These are phyloP conservation scores for Dallia pectoralis DNA, from an alignment of 2,797 vertebrate genomes.

Conservation along the genomic window DNA sequence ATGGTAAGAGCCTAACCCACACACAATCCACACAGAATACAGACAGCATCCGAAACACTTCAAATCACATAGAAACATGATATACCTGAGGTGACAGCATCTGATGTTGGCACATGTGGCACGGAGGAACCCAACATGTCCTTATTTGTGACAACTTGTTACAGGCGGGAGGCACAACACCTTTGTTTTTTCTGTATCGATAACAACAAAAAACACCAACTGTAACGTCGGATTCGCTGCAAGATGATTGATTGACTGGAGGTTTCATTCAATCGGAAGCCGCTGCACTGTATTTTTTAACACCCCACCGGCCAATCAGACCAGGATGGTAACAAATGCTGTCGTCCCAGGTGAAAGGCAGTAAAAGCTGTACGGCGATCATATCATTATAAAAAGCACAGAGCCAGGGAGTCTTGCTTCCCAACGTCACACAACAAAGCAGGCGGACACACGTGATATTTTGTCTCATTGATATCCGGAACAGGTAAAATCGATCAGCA, in stretches of 20 bases:
- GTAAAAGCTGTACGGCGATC: slow-evolving; percentile 63
- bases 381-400: slow-evolving; percentile 55
- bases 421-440: slow-evolving; percentile 62
- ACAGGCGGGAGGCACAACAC: background rate
- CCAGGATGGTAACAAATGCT: slow-evolving; percentile 63
- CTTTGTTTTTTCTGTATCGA: background rate
- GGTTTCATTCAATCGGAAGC: slow-evolving; percentile 32
- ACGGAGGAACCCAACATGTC: slow-evolving; percentile 38
- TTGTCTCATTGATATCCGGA: slow-evolving; percentile 60
- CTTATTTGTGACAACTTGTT: background rate
- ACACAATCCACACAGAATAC: slow-evolving; percentile 75
- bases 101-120: slow-evolving; percentile 67
- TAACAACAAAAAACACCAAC: background rate
- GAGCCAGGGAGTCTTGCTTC: slow-evolving; percentile 55
- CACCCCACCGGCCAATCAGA: slow-evolving; percentile 35
- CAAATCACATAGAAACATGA: slow-evolving; percentile 72
- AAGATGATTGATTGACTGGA: slow-evolving; percentile 25
- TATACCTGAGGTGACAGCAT: slow-evolving; percentile 77
- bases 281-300: slow-evolving; percentile 19
- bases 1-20: slow-evolving; percentile 74
- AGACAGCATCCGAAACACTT: slow-evolving; percentile 71
- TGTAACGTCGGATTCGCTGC: slow-evolving; percentile 6
- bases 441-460: slow-evolving; percentile 49
- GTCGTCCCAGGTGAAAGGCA: slow-evolving; percentile 73
- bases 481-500: slow-evolving; percentile 55